Percentiles rank a stretch among this genome's conserved stretches.
Conservation (phyloP, 2,113 vertebrate genomes). For the Hydropotes inermis region DNA sequence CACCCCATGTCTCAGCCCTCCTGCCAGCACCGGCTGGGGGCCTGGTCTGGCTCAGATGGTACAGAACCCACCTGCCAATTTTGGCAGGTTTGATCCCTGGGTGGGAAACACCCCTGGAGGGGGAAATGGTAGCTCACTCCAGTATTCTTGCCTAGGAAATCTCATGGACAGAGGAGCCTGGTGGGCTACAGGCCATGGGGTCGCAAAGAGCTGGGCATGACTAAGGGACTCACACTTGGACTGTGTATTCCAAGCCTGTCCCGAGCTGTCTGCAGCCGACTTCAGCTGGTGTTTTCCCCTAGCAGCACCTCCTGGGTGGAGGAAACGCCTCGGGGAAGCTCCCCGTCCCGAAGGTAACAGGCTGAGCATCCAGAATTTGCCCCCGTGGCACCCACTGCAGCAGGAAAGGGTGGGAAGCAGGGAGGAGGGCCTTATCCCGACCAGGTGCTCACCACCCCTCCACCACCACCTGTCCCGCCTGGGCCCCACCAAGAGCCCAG, state of each 20-base stretch:
- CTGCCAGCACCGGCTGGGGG: neutral
- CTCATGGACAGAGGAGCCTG: neutral
- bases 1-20: neutral
- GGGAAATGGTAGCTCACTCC: neutral
- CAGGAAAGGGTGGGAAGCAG: accelerated
- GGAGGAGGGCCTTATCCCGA: neutral
- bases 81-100: neutral
- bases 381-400: accelerated
- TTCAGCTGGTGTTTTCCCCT: accelerated
- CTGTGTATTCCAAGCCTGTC: no score
- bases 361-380: neutral
- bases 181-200: neutral
- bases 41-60: neutral
- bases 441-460: neutral
- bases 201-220: accelerated
- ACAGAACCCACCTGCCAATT: neutral
- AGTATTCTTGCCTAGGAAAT: neutral
- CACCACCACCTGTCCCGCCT: accelerated
- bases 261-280: accelerated
- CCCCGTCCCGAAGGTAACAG: accelerated
- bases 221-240: neutral
- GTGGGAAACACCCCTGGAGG: neutral
- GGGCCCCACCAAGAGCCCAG: neutral
- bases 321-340: neutral
- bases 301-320: neutral